Evolutionary conservation across 1,140 invertebrate genomes (phyloP).

Genomic region (Ectropis grisescens): DNA sequence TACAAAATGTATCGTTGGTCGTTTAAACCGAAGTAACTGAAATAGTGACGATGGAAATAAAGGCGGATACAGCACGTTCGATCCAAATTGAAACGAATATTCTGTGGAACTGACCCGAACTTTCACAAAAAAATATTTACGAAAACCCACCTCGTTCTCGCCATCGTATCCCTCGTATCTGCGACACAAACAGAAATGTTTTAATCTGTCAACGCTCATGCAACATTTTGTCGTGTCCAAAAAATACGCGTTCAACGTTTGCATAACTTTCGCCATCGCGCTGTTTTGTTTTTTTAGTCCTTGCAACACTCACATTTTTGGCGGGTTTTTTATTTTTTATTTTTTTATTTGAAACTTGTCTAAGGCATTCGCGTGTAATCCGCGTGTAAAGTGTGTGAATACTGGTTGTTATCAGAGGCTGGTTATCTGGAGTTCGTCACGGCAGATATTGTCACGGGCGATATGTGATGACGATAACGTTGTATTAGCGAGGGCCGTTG

Average conservation of each 20-base stretch:
- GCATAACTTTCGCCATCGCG: slow-evolving; percentile 46
- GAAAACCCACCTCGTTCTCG: slow-evolving; percentile 47
- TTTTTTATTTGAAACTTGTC: slow-evolving; percentile 11
- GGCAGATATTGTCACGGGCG: slow-evolving; percentile 44
- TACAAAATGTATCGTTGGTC: too few species aligned
- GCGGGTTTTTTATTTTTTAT: slow-evolving; percentile 10
- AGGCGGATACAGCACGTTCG: too few species aligned
- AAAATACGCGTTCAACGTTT: slow-evolving; percentile 47
- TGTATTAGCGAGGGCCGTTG: slow-evolving; percentile 1
- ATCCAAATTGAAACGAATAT: too few species aligned
- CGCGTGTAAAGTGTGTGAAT: slow-evolving; percentile 24
- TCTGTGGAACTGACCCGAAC: too few species aligned
- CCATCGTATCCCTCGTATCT: slow-evolving; percentile 31
- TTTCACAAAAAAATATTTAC: too few species aligned
- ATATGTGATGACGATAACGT: slow-evolving; percentile 44
- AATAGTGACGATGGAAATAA: too few species aligned
- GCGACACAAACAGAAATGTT: slow-evolving; percentile 56
- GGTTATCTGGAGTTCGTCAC: slow-evolving; percentile 57
- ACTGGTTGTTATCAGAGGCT: slow-evolving; percentile 52
- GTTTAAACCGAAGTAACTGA: too few species aligned
- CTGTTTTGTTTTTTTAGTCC: slow-evolving; percentile 6
- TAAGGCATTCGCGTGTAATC: slow-evolving; percentile 26
- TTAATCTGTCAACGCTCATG: slow-evolving; percentile 42
- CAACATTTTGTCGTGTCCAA: slow-evolving; percentile 50
- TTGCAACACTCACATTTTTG: slow-evolving; percentile 10